Evolutionary conservation across 2,888 invertebrate genomes (phyloP), one percentile per base, ranked within the genome.

Genomic region (Apodemia mormo): DNA sequence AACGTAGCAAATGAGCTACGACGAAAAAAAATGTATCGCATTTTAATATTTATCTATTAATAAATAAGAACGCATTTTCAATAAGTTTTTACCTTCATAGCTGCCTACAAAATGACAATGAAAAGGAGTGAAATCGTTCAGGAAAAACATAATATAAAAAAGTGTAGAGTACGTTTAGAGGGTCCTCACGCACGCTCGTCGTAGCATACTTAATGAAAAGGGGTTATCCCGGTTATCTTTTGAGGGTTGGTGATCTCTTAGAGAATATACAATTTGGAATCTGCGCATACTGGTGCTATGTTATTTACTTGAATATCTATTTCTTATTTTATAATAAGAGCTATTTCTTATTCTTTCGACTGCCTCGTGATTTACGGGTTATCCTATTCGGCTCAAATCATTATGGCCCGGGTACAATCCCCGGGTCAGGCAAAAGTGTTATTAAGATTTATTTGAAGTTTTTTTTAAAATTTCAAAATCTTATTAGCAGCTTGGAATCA

Each of bases 171-270:
- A 65, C 56, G 66, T 71, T 54, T 70, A 52, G 54, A 70, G 70
- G 66, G 52, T 68, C 67, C 69, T 69, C 69, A 68, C 52, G 70
- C 69, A 56, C 69, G 71, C 66, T 37, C 72, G 70, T 71, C 78
- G 77, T 76, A 77, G 75, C 70, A 72, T 71, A 76, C 77, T 78
- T 77, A 75, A 77, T 77, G 73, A 76, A 76, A 77, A 79, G 76
- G 77, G 79, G 77, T 78, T 79, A 78, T 79, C 75, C 76, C 30
- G 58, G 29, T 58, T 58, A 58, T 58, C 58, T 74, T 75, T 70
- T 52, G 74, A 75, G 76, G 71, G 75, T 67, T 68, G 68, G 72
- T 56, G 72, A 77, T 74, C 73, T 75, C 75, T 54, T 45, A 45
- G 45, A 45, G 45, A 45, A 45, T 45, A 45, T 45, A 45, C 12